Base-by-base conservation (phyloP, 2,797 vertebrate genomes). In the Eleutherodactylus coqui region DNA sequence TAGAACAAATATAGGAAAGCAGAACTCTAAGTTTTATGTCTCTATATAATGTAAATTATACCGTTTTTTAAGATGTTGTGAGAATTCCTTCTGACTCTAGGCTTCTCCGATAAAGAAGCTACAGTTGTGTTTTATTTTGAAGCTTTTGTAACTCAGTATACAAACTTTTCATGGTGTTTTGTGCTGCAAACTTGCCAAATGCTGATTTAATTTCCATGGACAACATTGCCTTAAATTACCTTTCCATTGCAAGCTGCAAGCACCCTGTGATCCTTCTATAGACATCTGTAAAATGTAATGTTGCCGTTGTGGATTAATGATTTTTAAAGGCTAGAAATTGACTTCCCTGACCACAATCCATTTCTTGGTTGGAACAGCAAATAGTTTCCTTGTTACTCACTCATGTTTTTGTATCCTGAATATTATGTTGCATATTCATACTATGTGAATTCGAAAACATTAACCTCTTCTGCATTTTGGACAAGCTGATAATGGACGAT, bases 281-380 rank as follows among this genome's bases (percentile, higher is more conserved):
- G 21, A 79, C 45, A 87, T 90, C 89, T 75, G 83, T 86, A 85
- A 85, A 82, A 88, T 87, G 89, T 88, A 89, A 91, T 87, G 88
- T 87, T 89, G 89, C 79, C 53, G 77, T 87, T 75, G 87, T 86
- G 79, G 70, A 91, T 67, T 86, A 92, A 91, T 36, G 60, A 72
- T 87, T 90, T 88, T 89, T 89, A 82, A 86, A 90, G 83, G 53
- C 85, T 86, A 77, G 91, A 92, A 92, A 92, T 27, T 83, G 81
- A 83, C 79, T 87, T 82, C 87, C 86, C 69, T 58, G 89, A 87
- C 82, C 13, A 53, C 62, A 75, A 27, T 86, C 87, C 90, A 3
- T 89, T 88, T 89, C 32, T 81, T 82, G 32, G 80, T 87, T 79
- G 84, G 89, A 85, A 82, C 88, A 90, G 75, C 83, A 89, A 89